Percentiles rank a stretch among this genome's conserved stretches.
phyloP scores from a whole-genome alignment of 2,113 vertebrate species.

The Calidris pugnax region DNA sequence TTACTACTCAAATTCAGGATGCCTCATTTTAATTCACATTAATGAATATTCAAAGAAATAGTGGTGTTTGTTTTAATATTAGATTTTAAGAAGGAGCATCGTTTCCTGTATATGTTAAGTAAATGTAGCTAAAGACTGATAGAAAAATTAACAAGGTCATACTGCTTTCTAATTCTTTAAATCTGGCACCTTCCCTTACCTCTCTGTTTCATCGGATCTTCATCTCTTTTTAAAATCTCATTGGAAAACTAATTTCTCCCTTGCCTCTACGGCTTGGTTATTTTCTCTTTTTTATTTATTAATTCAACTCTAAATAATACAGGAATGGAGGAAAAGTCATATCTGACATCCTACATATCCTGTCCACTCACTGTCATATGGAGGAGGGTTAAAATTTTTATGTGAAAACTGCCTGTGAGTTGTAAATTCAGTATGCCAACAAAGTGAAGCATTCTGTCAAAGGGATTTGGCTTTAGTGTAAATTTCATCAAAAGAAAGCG shows the following conservation, averaged over 20 bases:
- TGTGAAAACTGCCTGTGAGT: background rate
- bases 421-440: background rate
- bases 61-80: background rate
- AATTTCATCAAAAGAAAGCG: background rate
- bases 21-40: background rate
- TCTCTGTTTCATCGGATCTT: background rate
- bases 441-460: background rate
- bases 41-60: constrained; percentile 8
- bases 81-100: background rate
- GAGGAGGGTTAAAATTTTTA: background rate
- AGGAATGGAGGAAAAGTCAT: background rate
- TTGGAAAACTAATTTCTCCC: constrained; percentile 10
- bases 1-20: background rate
- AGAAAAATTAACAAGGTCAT: constrained; percentile 42
- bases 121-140: background rate
- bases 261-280: background rate
- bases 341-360: background rate
- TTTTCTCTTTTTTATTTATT: constrained; percentile 16
- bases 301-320: background rate
- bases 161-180: constrained; percentile 13
- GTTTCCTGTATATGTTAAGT: background rate
- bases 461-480: background rate
- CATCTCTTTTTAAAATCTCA: constrained; percentile 27
- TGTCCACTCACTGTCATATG: background rate
- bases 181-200: background rate